phyloP scores from a whole-genome alignment of 2,888 invertebrate species.

The Monoplex corrugatus region DNA sequence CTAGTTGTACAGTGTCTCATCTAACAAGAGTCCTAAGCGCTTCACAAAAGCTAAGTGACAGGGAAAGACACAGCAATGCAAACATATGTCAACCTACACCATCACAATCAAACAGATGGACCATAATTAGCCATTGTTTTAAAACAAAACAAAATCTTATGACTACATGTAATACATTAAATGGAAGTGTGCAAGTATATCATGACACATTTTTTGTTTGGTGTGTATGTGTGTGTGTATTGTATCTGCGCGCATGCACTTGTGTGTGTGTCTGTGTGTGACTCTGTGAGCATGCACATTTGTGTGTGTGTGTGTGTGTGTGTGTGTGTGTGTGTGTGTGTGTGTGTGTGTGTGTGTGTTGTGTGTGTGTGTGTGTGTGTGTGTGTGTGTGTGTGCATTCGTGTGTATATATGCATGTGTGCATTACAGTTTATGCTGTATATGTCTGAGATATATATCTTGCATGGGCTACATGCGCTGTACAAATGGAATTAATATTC shows the following conservation, averaged over 20 bases:
- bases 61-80: too few relatives aligned
- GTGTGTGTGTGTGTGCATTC: background rate
- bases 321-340: conserved; percentile 21
- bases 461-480: too few relatives aligned
- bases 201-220: background rate
- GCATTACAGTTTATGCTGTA: background rate
- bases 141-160: background rate
- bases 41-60: too few relatives aligned
- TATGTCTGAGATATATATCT: too few relatives aligned
- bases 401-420: background rate
- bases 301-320: background rate
- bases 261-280: conserved; percentile 3
- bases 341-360: background rate
- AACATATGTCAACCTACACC: too few relatives aligned
- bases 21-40: too few relatives aligned
- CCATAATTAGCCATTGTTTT: too few relatives aligned
- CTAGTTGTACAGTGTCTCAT: too few relatives aligned
- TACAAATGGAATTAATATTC: too few relatives aligned
- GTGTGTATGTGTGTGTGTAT: conserved; percentile 8
- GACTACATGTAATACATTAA: too few relatives aligned
- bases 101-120: too few relatives aligned
- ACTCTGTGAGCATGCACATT: background rate
- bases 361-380: background rate
- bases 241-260: background rate
- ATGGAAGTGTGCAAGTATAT: background rate